phyloP scores from a whole-genome alignment of 2,113 vertebrate genomes.

The Formicarius rufipectus region DNA sequence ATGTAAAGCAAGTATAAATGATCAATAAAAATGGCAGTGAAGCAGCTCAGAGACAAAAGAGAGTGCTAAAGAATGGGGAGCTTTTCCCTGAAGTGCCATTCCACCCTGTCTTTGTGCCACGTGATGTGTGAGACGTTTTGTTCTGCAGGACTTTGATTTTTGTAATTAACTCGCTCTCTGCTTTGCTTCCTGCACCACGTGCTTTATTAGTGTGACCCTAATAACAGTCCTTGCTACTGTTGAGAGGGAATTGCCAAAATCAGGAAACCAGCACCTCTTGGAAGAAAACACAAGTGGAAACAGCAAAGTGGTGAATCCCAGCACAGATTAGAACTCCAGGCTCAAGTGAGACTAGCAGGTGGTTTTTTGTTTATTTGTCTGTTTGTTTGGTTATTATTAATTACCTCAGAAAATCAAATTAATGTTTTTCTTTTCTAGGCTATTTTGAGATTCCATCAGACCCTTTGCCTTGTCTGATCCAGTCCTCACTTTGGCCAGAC shows the following conservation, averaged over 20 bases:
- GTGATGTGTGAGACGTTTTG: background rate
- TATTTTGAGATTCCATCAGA: background rate
- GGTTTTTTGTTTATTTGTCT: background rate
- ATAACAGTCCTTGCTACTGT: background rate
- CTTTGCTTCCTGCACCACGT: background rate
- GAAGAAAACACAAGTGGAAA: background rate
- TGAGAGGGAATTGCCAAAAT: background rate
- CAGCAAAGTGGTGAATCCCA: background rate
- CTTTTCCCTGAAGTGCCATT: background rate
- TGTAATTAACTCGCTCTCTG: background rate
- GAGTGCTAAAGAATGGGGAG: background rate
- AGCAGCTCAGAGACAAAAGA: background rate
- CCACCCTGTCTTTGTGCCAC: background rate
- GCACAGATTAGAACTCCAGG: background rate
- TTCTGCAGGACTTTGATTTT: constrained; percentile 3
- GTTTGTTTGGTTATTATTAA: background rate
- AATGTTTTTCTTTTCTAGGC: background rate
- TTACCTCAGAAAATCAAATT: background rate
- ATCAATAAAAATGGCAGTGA: background rate
- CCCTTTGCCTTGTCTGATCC: background rate
- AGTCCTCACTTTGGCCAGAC: background rate
- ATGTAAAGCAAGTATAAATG: background rate
- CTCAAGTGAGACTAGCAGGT: background rate
- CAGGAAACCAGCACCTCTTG: background rate
- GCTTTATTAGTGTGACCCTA: background rate